A percentile compares a stretch with the other conserved stretches of the same genome.
These are phyloP conservation scores for Caenorhabditis uteleia DNA, from an alignment of 2,888 invertebrate species.

Conservation along the genomic window DNA sequence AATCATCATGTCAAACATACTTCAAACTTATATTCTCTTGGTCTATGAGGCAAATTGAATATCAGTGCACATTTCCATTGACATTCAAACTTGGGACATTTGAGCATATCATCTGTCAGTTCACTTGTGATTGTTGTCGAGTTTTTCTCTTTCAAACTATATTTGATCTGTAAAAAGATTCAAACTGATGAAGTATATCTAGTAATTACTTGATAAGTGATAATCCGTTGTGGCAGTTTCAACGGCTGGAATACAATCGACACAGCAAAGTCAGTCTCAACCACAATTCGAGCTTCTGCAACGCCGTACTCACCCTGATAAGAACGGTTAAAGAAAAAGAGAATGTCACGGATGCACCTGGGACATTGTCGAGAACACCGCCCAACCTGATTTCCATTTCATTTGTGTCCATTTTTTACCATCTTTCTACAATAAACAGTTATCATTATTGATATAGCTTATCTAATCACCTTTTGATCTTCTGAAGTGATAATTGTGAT, in stretches of 20 bases:
- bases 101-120: slow-evolving; percentile 35
- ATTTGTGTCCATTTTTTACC: slow-evolving; percentile 29
- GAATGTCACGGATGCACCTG: slow-evolving; percentile 23
- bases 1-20: background rate
- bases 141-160: slow-evolving; percentile 42
- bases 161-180: slow-evolving; percentile 48
- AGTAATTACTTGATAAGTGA: slow-evolving; percentile 48
- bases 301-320: slow-evolving; percentile 50
- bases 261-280: slow-evolving; percentile 54
- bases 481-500: slow-evolving; percentile 46
- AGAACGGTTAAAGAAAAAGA: background rate
- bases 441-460: background rate
- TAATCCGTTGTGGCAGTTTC: slow-evolving; percentile 33
- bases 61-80: slow-evolving; percentile 54
- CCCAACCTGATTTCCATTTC: slow-evolving; percentile 50
- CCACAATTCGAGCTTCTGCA: slow-evolving; percentile 52
- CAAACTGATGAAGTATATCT: too few relatives aligned
- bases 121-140: slow-evolving; percentile 42
- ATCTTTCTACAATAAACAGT: slow-evolving; percentile 1
- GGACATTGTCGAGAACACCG: slow-evolving; percentile 53
- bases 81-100: slow-evolving; percentile 58
- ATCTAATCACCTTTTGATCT: slow-evolving; percentile 8
- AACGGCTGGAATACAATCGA: slow-evolving; percentile 59
- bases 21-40: slow-evolving; percentile 51
- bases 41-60: slow-evolving; percentile 49